Evolutionary conservation across 1,140 invertebrate genomes (phyloP), one percentile per base, ranked within the genome.

Genomic region (Micrasema longulum): DNA sequence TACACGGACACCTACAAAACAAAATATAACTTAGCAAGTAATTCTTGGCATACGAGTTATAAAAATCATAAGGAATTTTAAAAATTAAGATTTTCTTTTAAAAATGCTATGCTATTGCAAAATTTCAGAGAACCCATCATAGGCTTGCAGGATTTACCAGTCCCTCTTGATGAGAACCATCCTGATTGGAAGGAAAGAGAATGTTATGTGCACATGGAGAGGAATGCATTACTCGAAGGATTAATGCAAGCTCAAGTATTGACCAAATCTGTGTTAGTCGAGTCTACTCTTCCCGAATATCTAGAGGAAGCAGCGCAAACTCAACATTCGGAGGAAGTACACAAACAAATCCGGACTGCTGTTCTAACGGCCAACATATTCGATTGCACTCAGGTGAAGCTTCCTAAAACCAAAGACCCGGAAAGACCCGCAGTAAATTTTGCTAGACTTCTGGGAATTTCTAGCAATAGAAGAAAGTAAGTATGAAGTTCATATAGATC

Each of bases 381-480:
- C 85, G 93, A 96, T 84, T 88, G 91, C 36, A 85, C 91, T 77
- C 92, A 95, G 80, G 84, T 90, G 69, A 91, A 90, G 78, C 80
- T 96, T 50, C 92, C 93, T 9, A 92, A 89, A 82, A 82, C 87
- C 0, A 90, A 90, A 81, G 88, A 94, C 78, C 85, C 88, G 6
- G 77, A 86, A 35, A 88, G 91, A 77, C 91, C 92, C 45, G 88
- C 88, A 14, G 93, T 85, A 80, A 89, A 88, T 74, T 93, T 91
- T 80, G 88, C 90, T 11, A 86, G 91, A 76, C 82, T 87, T 66
- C 91, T 90, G 79, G 94, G 94, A 16, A 91, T 96, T 41, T 89
- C 91, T 5, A 83, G 88, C 55, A 80, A 83, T 48, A 88, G 91
- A 79, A 87, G 87, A 84, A 90, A 90, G 93, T 95, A 88, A 87